Base-by-base conservation (phyloP, 1,140 invertebrate species). In the Ectropis grisescens region DNA sequence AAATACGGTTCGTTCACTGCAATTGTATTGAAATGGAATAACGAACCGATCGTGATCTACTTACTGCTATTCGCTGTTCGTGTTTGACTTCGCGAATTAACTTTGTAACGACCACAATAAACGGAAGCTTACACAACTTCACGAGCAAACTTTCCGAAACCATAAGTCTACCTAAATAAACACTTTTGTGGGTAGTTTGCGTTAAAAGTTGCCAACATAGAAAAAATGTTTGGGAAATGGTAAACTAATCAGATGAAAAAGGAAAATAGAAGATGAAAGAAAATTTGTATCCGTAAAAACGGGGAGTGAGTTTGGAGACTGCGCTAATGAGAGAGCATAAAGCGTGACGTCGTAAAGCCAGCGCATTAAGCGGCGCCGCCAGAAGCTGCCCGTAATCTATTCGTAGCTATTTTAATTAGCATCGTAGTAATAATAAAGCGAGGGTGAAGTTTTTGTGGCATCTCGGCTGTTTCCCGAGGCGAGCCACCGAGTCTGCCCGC, bases 381-480 rank as follows among this genome's bases (percentile, higher is more conserved):
- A 76, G 66, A 69, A 72, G 66, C 68, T 70, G 58, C 47, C 58
- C 56, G 59, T 72, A 68, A 76, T 75, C 67, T 76, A 76, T 75
- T 68, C 69, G 50, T 52, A 74, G 68, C 68, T 71, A 71, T 80
- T 78, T 75, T 75, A 78, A 74, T 78, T 78, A 72, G 59, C 68
- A 69, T 75, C 52, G 50, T 58, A 66, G 56, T 68, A 68, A 67
- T 66, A 69, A 72, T 64, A 69, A 62, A 69, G 55, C 47, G 56
- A 42, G 58, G 62, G 53, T 42, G 43, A 74, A 68, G 65, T 74
- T 71, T 69, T 71, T 69, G 68, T 65, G 59, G 64, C 55, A 54
- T 68, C 58, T 67, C 51, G 52, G 56, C 54, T 59, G 53, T 59
- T 58, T 58, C 47, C 44, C 53, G 54, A 47, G 49, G 37, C 47